Conservation (phyloP, 1,140 invertebrate species). For the Calosoma granatense region DNA sequence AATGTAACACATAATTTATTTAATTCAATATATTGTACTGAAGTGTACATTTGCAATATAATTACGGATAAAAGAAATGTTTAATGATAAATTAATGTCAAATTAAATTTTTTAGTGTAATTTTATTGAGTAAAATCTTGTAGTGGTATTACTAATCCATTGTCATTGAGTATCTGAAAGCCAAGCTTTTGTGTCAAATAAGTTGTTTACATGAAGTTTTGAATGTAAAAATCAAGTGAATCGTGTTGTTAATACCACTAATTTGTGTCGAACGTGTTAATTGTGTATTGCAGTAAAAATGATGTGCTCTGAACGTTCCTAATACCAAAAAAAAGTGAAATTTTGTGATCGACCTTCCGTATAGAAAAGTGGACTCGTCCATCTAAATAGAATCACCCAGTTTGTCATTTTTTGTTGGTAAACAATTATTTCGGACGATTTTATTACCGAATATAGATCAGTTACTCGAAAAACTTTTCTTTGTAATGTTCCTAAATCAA, state of each 20-base stretch:
- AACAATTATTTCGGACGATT: not conserved
- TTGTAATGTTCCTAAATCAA: slow-evolving; percentile 35
- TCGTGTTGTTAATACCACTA: not conserved
- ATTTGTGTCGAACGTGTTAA: not conserved
- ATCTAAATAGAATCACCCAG: no score
- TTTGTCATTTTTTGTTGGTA: not conserved
- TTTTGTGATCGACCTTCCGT: not conserved
- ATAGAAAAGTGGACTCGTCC: not conserved
- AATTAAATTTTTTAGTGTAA: no score
- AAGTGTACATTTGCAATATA: no score
- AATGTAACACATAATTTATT: no score
- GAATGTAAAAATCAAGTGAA: not conserved
- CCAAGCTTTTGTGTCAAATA: not conserved
- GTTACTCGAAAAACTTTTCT: not conserved
- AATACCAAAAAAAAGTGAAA: not conserved
- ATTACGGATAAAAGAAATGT: no score
- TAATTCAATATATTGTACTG: no score
- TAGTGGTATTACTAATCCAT: no score
- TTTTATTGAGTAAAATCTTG: no score
- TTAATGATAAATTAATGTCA: no score
- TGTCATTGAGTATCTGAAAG: no score
- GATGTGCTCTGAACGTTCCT: not conserved
- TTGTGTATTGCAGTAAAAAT: not conserved
- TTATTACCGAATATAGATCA: not conserved
- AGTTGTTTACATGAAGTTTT: not conserved